Conservation (phyloP, 2,113 vertebrate species). For the Neogale vison region DNA sequence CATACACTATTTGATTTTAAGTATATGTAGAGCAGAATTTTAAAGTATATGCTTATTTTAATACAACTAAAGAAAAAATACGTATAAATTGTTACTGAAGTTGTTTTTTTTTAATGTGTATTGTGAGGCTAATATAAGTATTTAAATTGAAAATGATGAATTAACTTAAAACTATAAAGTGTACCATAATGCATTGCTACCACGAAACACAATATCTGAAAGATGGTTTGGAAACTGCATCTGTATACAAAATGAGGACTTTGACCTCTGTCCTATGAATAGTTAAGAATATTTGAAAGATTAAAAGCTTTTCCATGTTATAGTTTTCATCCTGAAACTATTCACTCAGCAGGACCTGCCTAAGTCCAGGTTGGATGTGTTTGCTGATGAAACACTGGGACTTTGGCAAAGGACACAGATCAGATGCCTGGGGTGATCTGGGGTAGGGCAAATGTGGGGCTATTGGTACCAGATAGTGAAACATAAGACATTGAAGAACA, state of each 20-base stretch:
- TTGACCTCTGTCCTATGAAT: neutral
- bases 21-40: neutral
- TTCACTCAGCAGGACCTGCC: neutral
- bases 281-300: neutral
- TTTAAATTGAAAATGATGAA: neutral
- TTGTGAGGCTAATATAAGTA: neutral
- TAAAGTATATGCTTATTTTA: neutral
- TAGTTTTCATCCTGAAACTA: neutral
- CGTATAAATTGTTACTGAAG: neutral
- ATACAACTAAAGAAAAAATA: neutral
- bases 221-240: neutral
- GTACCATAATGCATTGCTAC: neutral
- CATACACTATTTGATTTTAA: neutral
- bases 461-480: neutral
- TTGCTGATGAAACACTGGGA: neutral
- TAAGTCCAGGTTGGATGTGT: neutral
- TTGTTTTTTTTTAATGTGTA: neutral
- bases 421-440: accelerated
- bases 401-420: neutral
- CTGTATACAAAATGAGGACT: neutral
- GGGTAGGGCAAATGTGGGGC: neutral
- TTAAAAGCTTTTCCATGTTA: neutral
- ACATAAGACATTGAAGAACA: neutral
- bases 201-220: neutral
- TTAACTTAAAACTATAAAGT: neutral